Percentiles rank a stretch among this genome's conserved stretches.
phyloP scores from a whole-genome alignment of 2,113 vertebrate species.

The Marmota flaviventris region DNA sequence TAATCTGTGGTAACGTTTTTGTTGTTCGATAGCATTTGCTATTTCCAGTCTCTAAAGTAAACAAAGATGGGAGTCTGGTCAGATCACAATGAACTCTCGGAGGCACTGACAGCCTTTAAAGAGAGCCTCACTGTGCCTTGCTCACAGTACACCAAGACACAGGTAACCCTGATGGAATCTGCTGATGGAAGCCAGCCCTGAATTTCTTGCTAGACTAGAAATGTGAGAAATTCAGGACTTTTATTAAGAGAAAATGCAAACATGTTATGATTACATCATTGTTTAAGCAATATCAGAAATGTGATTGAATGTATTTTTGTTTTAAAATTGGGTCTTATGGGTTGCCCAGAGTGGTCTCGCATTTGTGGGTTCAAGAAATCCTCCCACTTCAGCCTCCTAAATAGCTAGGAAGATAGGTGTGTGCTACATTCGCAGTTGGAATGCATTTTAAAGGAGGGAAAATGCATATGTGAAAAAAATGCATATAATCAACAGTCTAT shows the following conservation, averaged over 20 bases:
- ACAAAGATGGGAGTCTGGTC: neutral
- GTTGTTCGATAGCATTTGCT: neutral
- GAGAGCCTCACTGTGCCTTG: slow-evolving; percentile 59
- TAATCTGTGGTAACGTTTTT: neutral
- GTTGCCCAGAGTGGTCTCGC: neutral
- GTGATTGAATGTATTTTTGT: slow-evolving; percentile 11
- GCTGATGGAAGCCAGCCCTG: slow-evolving; percentile 79
- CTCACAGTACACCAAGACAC: slow-evolving; percentile 21
- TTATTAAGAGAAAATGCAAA: slow-evolving; percentile 83
- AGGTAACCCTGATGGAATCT: slow-evolving; percentile 78
- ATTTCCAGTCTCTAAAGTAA: neutral
- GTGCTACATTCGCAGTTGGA: neutral
- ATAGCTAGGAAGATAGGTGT: neutral
- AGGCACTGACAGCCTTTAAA: neutral
- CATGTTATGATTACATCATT: slow-evolving; percentile 45
- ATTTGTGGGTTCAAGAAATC: neutral
- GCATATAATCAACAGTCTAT: neutral
- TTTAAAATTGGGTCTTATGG: neutral
- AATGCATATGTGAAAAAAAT: neutral
- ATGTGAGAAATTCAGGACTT: slow-evolving; percentile 83
- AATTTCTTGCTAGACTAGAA: slow-evolving; percentile 87
- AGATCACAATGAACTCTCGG: neutral
- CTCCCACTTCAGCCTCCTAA: neutral
- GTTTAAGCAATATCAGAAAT: neutral
- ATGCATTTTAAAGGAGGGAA: slow-evolving; percentile 26